Conservation (phyloP, 1,140 invertebrate species). For the Archegozetes longisetosus region DNA sequence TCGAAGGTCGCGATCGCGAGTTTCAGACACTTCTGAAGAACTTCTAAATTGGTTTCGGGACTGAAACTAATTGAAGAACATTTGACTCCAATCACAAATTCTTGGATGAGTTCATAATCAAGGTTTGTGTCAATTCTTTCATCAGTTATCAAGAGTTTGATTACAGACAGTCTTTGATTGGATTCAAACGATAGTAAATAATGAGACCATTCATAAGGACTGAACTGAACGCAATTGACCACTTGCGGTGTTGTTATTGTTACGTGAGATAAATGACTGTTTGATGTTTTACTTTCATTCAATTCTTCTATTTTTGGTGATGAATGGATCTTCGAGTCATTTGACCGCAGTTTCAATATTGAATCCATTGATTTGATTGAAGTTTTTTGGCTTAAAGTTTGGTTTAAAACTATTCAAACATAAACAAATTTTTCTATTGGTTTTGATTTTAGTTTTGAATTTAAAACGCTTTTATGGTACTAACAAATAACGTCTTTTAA, state of each 20-base stretch:
- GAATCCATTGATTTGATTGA: background rate
- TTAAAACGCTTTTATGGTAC: too few species aligned
- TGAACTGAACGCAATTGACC: slow-evolving; percentile 8
- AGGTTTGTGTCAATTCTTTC: background rate
- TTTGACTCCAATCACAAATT: slow-evolving; percentile 7
- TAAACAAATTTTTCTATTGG: too few species aligned
- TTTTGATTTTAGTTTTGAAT: too few species aligned
- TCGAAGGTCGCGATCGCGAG: background rate
- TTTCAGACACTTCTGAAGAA: background rate
- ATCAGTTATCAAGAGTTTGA: background rate
- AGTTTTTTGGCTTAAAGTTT: too few species aligned
- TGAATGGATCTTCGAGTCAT: background rate
- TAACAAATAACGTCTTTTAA: too few species aligned
- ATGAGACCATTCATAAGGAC: background rate
- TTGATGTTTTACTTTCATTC: background rate
- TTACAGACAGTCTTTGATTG: background rate
- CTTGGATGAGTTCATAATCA: slow-evolving; percentile 7
- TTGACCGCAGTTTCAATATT: background rate
- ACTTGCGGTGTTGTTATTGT: background rate
- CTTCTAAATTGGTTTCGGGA: slow-evolving; percentile 6
- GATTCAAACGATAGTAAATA: background rate
- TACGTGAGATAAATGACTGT: background rate
- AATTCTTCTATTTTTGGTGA: background rate
- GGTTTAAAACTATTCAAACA: too few species aligned
- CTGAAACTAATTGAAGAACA: background rate